Evolutionary conservation across 2,797 vertebrate species (phyloP).

Genomic region (Prionace glauca): DNA sequence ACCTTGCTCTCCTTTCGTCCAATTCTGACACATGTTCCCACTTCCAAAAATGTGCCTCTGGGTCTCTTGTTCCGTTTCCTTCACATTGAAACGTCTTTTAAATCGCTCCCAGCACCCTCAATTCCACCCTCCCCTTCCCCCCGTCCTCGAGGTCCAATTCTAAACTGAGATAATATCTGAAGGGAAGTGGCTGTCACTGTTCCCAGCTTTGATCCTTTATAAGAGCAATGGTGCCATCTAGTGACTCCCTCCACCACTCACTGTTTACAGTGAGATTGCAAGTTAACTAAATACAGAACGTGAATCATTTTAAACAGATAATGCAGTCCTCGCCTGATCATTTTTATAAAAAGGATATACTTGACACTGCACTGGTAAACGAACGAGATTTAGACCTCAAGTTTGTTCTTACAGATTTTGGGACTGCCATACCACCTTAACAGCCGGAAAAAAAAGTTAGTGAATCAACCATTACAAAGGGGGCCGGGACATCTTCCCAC

Average conservation of each 20-base stretch:
- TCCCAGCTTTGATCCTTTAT: background rate
- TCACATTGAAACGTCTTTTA: background rate
- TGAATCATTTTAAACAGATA: background rate
- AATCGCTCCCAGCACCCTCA: background rate
- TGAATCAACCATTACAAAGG: background rate
- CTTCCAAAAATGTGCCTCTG: background rate
- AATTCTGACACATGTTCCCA: background rate
- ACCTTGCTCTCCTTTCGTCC: too few relatives aligned
- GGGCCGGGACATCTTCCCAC: background rate
- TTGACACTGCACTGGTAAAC: background rate
- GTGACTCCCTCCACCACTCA: background rate
- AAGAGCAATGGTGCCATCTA: slow-evolving; percentile 26
- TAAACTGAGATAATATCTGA: background rate
- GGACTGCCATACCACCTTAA: background rate
- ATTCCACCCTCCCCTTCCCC: background rate
- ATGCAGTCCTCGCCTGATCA: background rate
- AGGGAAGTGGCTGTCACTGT: background rate
- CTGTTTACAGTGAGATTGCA: background rate
- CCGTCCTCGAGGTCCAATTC: background rate
- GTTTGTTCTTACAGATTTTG: background rate
- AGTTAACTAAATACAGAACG: background rate
- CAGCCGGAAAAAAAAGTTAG: background rate
- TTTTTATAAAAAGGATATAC: background rate
- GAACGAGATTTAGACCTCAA: background rate
- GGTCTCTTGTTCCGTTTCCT: background rate